A percentile compares a stretch with the other conserved stretches of the same genome.
Evolutionary conservation across 2,888 invertebrate genomes (phyloP).

Genomic region (Ochlodes sylvanus): DNA sequence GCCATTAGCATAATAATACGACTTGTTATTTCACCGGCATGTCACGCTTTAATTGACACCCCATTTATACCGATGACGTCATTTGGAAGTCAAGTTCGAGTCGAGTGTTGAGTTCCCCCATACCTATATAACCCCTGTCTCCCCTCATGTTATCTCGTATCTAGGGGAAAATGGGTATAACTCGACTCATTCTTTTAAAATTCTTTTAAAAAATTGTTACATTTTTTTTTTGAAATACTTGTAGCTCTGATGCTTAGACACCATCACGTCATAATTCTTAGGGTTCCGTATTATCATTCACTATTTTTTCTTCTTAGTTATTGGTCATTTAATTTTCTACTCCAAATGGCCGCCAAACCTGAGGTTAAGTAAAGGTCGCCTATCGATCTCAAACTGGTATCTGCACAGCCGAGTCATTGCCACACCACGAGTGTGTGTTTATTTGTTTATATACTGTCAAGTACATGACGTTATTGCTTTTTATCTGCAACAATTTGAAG

Average conservation of each 20-base stretch:
- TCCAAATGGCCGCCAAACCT: neutral
- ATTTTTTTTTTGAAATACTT: no score
- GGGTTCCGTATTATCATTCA: no score
- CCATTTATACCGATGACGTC: constrained; percentile 26
- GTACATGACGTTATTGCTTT: neutral
- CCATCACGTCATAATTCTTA: no score
- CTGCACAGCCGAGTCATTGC: neutral
- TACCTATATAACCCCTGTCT: no score
- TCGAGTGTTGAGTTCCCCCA: neutral
- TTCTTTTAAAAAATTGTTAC: no score
- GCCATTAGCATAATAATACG: constrained; percentile 29
- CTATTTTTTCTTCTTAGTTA: neutral
- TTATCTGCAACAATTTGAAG: neutral
- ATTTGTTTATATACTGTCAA: neutral
- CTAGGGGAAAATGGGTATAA: no score
- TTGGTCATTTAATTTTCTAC: neutral
- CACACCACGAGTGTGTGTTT: neutral
- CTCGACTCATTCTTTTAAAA: no score
- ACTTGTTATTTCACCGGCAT: constrained; percentile 26
- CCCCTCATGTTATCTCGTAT: no score
- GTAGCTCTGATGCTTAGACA: no score
- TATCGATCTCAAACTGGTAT: neutral
- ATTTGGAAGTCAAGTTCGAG: neutral
- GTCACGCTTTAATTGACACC: constrained; percentile 19
- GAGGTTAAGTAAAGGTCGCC: constrained; percentile 8